Conservation (phyloP, 2,797 vertebrate genomes). For the Semaprochilodus insignis region DNA sequence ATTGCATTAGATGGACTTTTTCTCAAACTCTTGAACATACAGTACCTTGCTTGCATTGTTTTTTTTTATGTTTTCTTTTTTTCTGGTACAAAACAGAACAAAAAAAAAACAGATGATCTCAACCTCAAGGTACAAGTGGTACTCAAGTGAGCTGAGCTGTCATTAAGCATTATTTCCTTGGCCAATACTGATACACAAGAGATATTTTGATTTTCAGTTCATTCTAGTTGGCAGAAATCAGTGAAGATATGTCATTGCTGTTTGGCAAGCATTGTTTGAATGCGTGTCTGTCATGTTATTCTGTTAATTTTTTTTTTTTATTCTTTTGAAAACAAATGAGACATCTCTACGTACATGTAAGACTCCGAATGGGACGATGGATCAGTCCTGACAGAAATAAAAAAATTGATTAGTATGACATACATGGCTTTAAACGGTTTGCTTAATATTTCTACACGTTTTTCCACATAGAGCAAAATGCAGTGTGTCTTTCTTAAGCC, state of each 20-base stretch:
- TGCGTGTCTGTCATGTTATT: constrained; percentile 69
- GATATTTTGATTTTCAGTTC: constrained; percentile 40
- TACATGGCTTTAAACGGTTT: constrained; percentile 65
- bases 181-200: constrained; percentile 47
- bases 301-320: constrained; percentile 65
- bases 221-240: constrained; percentile 49
- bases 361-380: constrained; percentile 71
- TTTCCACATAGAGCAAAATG: not conserved
- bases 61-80: constrained; percentile 49
- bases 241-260: constrained; percentile 56
- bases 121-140: constrained; percentile 69
- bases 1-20: constrained; percentile 53
- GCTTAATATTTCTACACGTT: constrained; percentile 41
- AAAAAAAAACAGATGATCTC: constrained; percentile 45
- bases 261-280: constrained; percentile 69
- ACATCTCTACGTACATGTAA: constrained; percentile 77
- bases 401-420: constrained; percentile 82
- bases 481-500: not conserved
- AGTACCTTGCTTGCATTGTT: constrained; percentile 65
- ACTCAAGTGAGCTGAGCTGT: constrained; percentile 61
- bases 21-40: constrained; percentile 60
- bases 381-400: constrained; percentile 78
- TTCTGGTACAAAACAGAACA: constrained; percentile 67
- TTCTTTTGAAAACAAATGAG: constrained; percentile 66
- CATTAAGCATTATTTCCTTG: constrained; percentile 53